phyloP scores from a whole-genome alignment of 2,888 invertebrate species.

The Apodemia zela region DNA sequence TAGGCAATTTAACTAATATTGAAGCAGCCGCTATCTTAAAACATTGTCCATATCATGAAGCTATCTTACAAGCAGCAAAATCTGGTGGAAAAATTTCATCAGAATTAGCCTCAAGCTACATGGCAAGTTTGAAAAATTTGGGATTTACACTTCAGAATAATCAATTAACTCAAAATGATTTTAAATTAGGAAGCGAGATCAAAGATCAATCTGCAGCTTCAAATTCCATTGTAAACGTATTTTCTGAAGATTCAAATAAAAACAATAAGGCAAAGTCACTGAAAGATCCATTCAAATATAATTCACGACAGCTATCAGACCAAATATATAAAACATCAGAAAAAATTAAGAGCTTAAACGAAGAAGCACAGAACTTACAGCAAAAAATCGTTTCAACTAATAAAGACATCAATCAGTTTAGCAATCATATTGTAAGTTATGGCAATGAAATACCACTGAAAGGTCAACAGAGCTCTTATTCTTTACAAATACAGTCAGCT shows the following conservation, averaged over 20 bases:
- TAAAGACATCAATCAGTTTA: slow-evolving; percentile 48
- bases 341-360: slow-evolving; percentile 59
- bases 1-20: slow-evolving; percentile 59
- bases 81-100: slow-evolving; percentile 67
- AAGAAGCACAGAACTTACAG: slow-evolving; percentile 62
- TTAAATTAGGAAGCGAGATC: slow-evolving; percentile 27
- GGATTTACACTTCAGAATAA: slow-evolving; percentile 72
- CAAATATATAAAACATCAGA: slow-evolving; percentile 68
- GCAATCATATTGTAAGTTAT: slow-evolving; percentile 32
- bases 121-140: slow-evolving; percentile 73
- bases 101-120: slow-evolving; percentile 73
- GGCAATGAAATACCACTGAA: slow-evolving; percentile 67
- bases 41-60: slow-evolving; percentile 75
- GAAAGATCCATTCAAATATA: slow-evolving; percentile 49
- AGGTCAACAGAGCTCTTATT: slow-evolving; percentile 83
- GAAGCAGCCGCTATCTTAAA: slow-evolving; percentile 73
- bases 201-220: slow-evolving; percentile 57
- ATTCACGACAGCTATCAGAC: slow-evolving; percentile 54
- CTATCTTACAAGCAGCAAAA: slow-evolving; percentile 67
- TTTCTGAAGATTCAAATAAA: slow-evolving; percentile 46
- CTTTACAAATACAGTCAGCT: slow-evolving; percentile 87
- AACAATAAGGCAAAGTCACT: slow-evolving; percentile 56
- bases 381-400: slow-evolving; percentile 57
- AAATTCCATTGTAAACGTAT: slow-evolving; percentile 51
- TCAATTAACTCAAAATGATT: slow-evolving; percentile 36